phyloP scores from a whole-genome alignment of 2,888 invertebrate species.

The Gasteruption jaculator region DNA sequence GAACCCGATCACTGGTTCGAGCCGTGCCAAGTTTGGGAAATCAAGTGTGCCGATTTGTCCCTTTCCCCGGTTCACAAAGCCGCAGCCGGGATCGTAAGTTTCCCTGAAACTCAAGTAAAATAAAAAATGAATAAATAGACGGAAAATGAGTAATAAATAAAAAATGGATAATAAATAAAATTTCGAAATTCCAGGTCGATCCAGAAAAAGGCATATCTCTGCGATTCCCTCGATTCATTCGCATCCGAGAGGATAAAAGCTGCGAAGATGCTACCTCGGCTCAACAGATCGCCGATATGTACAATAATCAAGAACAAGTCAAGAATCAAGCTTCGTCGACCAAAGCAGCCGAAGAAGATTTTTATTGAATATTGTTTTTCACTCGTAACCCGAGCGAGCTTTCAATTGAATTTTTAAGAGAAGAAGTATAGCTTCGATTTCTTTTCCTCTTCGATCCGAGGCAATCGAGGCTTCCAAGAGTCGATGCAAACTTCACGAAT shows the following conservation, averaged over 20 bases:
- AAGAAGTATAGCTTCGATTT: too few species aligned
- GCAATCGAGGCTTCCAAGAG: too few species aligned
- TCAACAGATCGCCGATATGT: slow-evolving; percentile 85
- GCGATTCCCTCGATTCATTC: slow-evolving; percentile 89
- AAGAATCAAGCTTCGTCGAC: slow-evolving; percentile 58
- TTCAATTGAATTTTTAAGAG: too few species aligned
- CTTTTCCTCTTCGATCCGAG: too few species aligned
- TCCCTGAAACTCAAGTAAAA: neutral
- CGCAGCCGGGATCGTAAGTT: slow-evolving; percentile 72
- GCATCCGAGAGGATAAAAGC: slow-evolving; percentile 86
- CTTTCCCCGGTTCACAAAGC: slow-evolving; percentile 92
- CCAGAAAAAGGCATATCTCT: slow-evolving; percentile 90
- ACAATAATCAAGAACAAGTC: slow-evolving; percentile 88
- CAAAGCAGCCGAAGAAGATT: slow-evolving; percentile 58
- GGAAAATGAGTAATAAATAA: neutral
- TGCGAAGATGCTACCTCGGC: slow-evolving; percentile 90
- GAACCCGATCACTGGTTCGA: slow-evolving; percentile 88
- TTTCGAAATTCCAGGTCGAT: slow-evolving; percentile 60
- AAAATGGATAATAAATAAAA: neutral
- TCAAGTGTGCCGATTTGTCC: slow-evolving; percentile 96
- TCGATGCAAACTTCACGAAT: too few species aligned
- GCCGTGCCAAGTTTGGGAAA: slow-evolving; percentile 88
- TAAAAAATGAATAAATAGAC: slow-evolving; percentile 1
- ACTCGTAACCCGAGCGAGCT: too few species aligned
- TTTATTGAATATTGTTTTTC: slow-evolving; percentile 55